phyloP scores from a whole-genome alignment of 1,140 invertebrate species.

The Scaptodrosophila lebanonensis region DNA sequence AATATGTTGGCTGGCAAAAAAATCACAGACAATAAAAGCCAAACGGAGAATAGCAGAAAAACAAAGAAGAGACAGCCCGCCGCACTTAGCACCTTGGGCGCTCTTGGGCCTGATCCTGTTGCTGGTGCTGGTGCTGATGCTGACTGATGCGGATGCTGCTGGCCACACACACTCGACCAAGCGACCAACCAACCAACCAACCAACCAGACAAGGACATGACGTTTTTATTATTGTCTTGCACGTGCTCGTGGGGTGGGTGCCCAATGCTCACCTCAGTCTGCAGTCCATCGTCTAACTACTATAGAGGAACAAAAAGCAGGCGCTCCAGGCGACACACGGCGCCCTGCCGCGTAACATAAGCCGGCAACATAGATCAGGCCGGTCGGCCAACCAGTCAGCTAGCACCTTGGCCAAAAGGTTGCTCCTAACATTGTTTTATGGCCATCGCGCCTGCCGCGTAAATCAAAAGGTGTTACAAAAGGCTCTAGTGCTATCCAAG shows the following conservation, averaged over 20 bases:
- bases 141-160: too few relatives aligned
- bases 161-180: conserved; percentile 45
- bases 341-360: conserved; percentile 60
- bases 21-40: conserved; percentile 64
- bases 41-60: conserved; percentile 2
- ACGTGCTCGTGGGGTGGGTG: conserved; percentile 11
- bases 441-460: conserved; percentile 44
- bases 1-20: conserved; percentile 55
- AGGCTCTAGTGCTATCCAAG: conserved; percentile 21
- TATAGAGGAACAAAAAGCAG: conserved; percentile 1
- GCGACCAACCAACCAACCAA: background rate
- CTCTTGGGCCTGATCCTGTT: conserved; percentile 35
- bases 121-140: too few relatives aligned
- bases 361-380: conserved; percentile 38
- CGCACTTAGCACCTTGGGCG: conserved; percentile 63
- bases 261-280: background rate
- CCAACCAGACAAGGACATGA: conserved; percentile 60
- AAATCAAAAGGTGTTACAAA: conserved; percentile 66
- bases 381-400: background rate
- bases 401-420: conserved; percentile 6
- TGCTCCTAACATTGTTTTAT: conserved; percentile 61
- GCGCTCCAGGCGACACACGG: conserved; percentile 29
- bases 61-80: conserved; percentile 37
- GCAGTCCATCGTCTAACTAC: conserved; percentile 9
- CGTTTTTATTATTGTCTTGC: conserved; percentile 64